Evolutionary conservation across 1,140 invertebrate genomes (phyloP), one percentile per base, ranked within the genome.

Genomic region (Ganaspis sp.): DNA sequence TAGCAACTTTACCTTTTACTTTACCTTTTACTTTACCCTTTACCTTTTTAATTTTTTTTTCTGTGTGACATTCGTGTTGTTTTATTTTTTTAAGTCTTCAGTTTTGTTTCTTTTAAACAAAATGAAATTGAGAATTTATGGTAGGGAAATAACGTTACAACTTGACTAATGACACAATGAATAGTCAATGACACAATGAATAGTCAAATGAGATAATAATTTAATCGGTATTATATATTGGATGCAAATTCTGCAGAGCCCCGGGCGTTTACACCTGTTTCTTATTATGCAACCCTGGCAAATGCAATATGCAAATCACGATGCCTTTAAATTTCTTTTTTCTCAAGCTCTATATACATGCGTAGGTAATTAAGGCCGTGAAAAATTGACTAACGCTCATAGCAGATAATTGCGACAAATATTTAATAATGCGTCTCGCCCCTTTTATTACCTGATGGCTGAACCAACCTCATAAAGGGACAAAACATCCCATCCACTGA

Each of bases 371-470:
- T 45, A 45, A 45, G 42, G 11, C 42, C 4, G 4, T 45, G 29
- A 45, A 45, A 45, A 45, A 45, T 45, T n/a, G 42, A 45, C 42
- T 45, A 45, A 45, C 42, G 11, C 42, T 45, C 4, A 45, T 45
- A 45, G n/a, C 42, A 12, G 11, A 45, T 45, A 45, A 45, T 45
- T 45, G 42, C 12, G 42, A 45, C 42, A 45, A 45, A 45, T 45
- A 84, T 86, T 85, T 84, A 81, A 34, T 34, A 34, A 83, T 73
- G 78, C 75, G 76, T 78, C 78, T 75, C 80, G 75, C 23, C 54
- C 73, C 38, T 73, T 42, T 77, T 72, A 71, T 76, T 4, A 23
- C 17, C 40, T 17, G 6, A 38, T 45, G 42, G 8, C n/a, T 1
- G 42, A 45, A 45, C 12, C 3, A 45, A n/a, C 42, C 42, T 45